Evolutionary conservation across 2,888 invertebrate species (phyloP).

Genomic region (Reticulitermes lucifugus): DNA sequence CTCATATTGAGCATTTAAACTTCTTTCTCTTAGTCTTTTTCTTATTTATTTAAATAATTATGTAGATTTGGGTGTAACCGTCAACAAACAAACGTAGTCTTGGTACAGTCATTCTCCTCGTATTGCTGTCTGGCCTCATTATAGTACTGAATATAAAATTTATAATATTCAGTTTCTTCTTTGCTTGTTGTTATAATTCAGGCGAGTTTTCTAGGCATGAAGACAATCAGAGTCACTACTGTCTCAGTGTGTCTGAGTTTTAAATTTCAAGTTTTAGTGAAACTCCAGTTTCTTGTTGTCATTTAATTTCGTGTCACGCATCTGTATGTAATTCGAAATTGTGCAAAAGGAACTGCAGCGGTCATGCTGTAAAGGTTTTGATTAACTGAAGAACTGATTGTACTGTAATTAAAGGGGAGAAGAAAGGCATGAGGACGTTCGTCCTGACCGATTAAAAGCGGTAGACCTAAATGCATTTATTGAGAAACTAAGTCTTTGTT

Average conservation of each 20-base stretch:
- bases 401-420: too few relatives aligned
- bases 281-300: background rate
- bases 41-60: conserved; percentile 27
- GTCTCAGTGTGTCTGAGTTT: background rate
- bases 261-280: background rate
- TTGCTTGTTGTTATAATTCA: background rate
- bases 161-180: background rate
- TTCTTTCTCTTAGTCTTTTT: background rate
- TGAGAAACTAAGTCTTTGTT: too few relatives aligned
- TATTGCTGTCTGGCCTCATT: background rate
- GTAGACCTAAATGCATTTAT: too few relatives aligned
- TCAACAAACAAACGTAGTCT: conserved; percentile 19
- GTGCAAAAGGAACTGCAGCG: too few relatives aligned
- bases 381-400: too few relatives aligned
- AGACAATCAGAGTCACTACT: background rate
- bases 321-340: background rate
- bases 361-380: too few relatives aligned
- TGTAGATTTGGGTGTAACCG: conserved; percentile 31
- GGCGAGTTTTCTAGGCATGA: background rate
- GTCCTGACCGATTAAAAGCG: too few relatives aligned
- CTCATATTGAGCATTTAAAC: background rate
- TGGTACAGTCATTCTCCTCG: background rate
- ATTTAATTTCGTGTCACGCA: background rate
- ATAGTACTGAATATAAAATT: background rate
- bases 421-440: too few relatives aligned